Evolutionary conservation across 2,888 invertebrate genomes (phyloP).

Genomic region (Cancer borealis): DNA sequence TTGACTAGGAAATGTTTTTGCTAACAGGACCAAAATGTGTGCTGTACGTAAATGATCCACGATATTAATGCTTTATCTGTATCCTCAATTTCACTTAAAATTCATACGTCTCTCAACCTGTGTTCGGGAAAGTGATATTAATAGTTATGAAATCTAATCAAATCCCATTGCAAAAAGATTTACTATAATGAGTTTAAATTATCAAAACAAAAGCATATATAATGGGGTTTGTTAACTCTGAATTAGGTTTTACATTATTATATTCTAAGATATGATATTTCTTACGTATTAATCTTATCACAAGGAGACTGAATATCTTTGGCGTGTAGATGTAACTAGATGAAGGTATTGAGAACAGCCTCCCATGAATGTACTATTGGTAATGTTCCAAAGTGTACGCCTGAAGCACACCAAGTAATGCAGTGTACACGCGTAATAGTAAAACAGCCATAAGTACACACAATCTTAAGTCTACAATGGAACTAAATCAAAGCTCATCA

Average conservation of each 20-base stretch:
- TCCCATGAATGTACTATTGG: not conserved
- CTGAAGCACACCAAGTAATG: constrained; percentile 25
- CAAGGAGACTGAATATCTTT: not conserved
- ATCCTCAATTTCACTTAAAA: not conserved
- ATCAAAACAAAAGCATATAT: not conserved
- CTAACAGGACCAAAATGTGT: not conserved
- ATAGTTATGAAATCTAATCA: not conserved
- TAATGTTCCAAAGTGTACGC: not conserved
- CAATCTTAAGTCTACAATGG: not conserved
- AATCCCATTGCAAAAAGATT: not conserved
- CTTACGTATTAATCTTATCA: not conserved
- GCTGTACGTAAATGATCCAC: not conserved
- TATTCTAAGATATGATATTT: no score
- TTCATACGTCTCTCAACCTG: not conserved
- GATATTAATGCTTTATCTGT: not conserved
- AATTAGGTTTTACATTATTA: not conserved
- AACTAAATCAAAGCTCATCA: not conserved
- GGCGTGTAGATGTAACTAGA: not conserved
- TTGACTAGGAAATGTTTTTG: not conserved
- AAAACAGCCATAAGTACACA: not conserved
- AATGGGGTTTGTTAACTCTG: not conserved
- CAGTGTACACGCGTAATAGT: not conserved
- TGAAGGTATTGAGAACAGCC: not conserved
- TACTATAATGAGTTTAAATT: not conserved
- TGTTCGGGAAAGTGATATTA: not conserved